phyloP scores from a whole-genome alignment of 1,140 invertebrate genomes.

The Andricus grossulariae region DNA sequence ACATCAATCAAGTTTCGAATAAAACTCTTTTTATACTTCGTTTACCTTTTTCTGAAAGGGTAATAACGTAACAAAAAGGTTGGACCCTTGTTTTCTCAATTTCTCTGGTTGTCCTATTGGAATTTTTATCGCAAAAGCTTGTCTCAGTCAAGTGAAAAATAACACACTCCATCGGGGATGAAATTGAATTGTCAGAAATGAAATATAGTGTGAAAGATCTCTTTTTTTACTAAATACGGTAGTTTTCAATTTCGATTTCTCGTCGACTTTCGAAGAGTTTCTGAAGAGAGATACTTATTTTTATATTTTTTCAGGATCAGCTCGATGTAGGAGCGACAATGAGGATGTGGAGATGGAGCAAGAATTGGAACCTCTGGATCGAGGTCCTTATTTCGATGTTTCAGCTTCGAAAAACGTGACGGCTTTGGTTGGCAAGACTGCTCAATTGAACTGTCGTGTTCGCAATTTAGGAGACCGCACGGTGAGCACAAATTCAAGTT shows the following conservation, averaged over 20 bases:
- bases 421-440: conserved; percentile 86
- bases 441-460: conserved; percentile 86
- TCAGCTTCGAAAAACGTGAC: conserved; percentile 87
- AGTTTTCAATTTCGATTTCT: neutral
- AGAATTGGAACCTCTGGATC: conserved; percentile 71
- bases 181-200: too few species aligned
- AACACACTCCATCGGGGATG: too few species aligned
- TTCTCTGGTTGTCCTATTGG: too few species aligned
- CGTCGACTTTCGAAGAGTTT: neutral
- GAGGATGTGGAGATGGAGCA: conserved; percentile 61
- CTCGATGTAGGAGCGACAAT: conserved; percentile 65
- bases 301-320: conserved; percentile 58
- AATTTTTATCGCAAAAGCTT: too few species aligned
- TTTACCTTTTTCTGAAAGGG: too few species aligned
- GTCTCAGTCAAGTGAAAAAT: too few species aligned
- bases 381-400: conserved; percentile 85
- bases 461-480: conserved; percentile 87
- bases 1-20: too few species aligned
- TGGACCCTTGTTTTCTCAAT: too few species aligned
- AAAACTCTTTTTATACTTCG: too few species aligned
- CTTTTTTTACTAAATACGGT: too few species aligned
- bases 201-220: too few species aligned
- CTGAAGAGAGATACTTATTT: neutral
- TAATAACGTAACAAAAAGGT: too few species aligned
- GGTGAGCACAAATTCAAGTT: conserved; percentile 70